Evolutionary conservation across 2,888 invertebrate genomes (phyloP).

Genomic region (Cheiracanthium punctorium): DNA sequence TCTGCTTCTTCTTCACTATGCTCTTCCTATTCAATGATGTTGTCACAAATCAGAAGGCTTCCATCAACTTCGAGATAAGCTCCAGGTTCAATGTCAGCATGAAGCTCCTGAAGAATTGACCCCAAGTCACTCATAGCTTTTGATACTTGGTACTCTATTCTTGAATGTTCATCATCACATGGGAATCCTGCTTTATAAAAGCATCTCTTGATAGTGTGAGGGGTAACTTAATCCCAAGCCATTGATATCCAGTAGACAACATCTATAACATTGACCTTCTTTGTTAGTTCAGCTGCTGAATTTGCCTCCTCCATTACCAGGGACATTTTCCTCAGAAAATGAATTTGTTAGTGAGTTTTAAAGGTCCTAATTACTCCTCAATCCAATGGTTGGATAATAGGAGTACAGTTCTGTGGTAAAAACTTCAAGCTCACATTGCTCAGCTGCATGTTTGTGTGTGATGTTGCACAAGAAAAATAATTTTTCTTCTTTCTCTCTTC

Average conservation of each 20-base stretch:
- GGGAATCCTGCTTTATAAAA: too few relatives aligned
- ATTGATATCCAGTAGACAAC: too few relatives aligned
- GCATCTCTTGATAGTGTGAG: too few relatives aligned
- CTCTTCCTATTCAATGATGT: too few relatives aligned
- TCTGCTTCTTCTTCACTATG: too few relatives aligned
- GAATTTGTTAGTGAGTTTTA: not conserved
- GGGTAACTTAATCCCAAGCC: not conserved
- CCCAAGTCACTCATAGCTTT: not conserved
- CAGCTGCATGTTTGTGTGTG: not conserved
- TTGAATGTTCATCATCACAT: not conserved
- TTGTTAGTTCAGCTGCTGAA: not conserved
- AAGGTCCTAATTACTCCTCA: not conserved
- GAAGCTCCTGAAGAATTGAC: slow-evolving; percentile 3
- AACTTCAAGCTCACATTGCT: not conserved
- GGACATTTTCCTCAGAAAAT: not conserved
- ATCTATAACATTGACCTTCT: not conserved
- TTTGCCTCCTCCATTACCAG: not conserved
- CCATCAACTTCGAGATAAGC: too few relatives aligned
- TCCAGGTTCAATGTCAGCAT: not conserved
- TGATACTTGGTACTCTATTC: not conserved
- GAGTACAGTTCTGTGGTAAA: too few relatives aligned
- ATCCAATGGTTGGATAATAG: slow-evolving; percentile 5
- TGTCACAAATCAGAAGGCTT: too few relatives aligned
- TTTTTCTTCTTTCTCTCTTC: not conserved
- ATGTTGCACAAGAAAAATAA: not conserved